Conservation (phyloP, 37 sponge, comb jelly and placozoan genomes). For the Chondrilla cf. caribensis region DNA sequence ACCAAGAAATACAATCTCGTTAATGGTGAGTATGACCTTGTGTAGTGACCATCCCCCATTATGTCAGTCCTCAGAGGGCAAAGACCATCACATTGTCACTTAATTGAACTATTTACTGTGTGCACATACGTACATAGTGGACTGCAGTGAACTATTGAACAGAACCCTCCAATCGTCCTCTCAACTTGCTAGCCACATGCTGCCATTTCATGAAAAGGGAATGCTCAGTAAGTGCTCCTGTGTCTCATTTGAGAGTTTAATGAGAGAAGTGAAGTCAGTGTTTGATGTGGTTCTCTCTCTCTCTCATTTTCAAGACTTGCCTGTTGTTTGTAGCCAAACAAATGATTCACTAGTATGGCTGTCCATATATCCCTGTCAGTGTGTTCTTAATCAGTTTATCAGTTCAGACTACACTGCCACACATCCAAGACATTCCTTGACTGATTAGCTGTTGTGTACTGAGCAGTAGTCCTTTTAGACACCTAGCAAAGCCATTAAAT, state of each 20-base stretch:
- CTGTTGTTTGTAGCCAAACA: too few relatives aligned
- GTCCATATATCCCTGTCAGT: too few relatives aligned
- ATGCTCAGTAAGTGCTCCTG: conserved; percentile 67
- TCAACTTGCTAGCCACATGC: conserved; percentile 70
- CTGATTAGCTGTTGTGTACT: too few relatives aligned
- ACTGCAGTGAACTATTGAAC: conserved; percentile 49
- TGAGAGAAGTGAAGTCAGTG: too few relatives aligned
- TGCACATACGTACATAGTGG: conserved; percentile 35
- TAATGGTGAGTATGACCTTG: conserved; percentile 59
- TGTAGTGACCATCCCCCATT: background rate
- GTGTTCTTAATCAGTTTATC: too few relatives aligned
- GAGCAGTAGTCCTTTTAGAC: too few relatives aligned
- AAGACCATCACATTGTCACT: background rate
- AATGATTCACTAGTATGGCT: too few relatives aligned
- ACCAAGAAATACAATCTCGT: conserved; percentile 70
- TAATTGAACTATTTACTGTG: background rate
- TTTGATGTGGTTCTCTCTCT: too few relatives aligned
- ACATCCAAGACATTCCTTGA: too few relatives aligned
- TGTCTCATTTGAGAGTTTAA: background rate
- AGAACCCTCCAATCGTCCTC: conserved; percentile 59
- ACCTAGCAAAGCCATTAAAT: too few relatives aligned
- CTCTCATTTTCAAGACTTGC: too few relatives aligned
- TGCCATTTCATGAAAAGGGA: conserved; percentile 72
- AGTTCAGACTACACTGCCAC: too few relatives aligned
- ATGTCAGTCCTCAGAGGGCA: background rate